These are phyloP conservation scores for Melinaea menophilus DNA, from an alignment of 2,888 invertebrate species.

Conservation along the genomic window DNA sequence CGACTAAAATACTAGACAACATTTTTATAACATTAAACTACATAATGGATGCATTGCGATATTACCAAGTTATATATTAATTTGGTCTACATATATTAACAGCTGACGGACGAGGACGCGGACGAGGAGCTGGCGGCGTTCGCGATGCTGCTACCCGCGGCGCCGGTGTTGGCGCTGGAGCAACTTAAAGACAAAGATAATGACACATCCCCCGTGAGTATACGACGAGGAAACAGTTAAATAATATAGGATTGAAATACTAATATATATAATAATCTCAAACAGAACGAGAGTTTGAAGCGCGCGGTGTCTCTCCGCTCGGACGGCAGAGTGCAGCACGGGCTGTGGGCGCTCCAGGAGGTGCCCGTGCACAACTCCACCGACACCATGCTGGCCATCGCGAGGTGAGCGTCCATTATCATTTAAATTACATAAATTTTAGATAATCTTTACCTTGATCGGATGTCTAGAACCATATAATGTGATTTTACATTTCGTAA, in stretches of 20 bases:
- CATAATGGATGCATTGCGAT: background rate
- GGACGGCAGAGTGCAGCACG: conserved; percentile 82
- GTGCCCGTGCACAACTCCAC: conserved; percentile 70
- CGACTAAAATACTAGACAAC: too few relatives aligned
- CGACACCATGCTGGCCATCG: conserved; percentile 78
- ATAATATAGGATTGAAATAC: background rate
- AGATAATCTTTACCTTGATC: too few relatives aligned
- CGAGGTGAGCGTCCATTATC: conserved; percentile 76
- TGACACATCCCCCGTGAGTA: conserved; percentile 43
- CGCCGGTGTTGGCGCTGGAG: conserved; percentile 76
- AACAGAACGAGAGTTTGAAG: conserved; percentile 38
- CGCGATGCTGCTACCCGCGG: conserved; percentile 87
- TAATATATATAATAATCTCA: background rate
- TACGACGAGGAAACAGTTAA: background rate
- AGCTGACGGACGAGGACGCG: conserved; percentile 43
- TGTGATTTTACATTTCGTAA: too few relatives aligned
- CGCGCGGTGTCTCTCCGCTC: conserved; percentile 60
- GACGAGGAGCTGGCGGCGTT: conserved; percentile 79
- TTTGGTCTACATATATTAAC: conserved; percentile 12
- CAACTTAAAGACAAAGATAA: conserved; percentile 50
- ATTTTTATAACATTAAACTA: too few relatives aligned
- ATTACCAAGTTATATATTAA: background rate
- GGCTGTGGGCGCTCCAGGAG: conserved; percentile 63
- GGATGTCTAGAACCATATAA: too few relatives aligned
- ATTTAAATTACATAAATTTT: background rate